These are phyloP conservation scores for Hassar affinis DNA, from an alignment of 2,113 vertebrate genomes.

Conservation along the genomic window DNA sequence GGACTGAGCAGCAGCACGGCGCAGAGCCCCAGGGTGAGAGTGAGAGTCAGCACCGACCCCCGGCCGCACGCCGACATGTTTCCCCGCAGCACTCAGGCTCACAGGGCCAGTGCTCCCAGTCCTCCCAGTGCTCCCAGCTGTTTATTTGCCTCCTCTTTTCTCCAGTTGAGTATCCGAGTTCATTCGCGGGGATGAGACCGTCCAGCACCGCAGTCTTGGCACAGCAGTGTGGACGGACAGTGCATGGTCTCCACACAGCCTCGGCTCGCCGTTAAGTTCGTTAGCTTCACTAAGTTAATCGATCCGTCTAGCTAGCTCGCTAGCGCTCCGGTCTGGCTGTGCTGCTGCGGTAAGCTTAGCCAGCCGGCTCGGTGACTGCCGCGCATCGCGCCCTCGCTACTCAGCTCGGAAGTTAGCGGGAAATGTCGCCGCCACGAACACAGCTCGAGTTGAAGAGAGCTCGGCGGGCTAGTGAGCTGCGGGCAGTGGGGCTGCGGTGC, in stretches of 20 bases:
- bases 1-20: conserved; percentile 53
- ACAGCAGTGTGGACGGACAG: background rate
- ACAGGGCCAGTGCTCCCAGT: conserved; percentile 16
- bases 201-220: conserved; percentile 17
- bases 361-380: background rate
- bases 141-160: conserved; percentile 1
- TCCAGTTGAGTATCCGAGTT: conserved; percentile 33
- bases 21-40: conserved; percentile 48
- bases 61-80: conserved; percentile 45
- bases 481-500: too few species aligned
- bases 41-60: conserved; percentile 39
- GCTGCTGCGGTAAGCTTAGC: background rate
- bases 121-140: conserved; percentile 24
- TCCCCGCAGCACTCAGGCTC: background rate
- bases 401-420: background rate
- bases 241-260: conserved; percentile 31
- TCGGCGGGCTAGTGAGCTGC: background rate
- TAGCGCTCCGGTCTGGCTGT: background rate
- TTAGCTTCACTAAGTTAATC: background rate
- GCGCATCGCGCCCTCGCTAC: background rate
- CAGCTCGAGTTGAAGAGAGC: background rate
- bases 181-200: conserved; percentile 40
- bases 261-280: background rate
- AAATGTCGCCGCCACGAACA: background rate
- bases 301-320: conserved; percentile 10